Percentiles rank a stretch among this genome's conserved stretches.
These are phyloP conservation scores for Nomada ferruginata DNA, from an alignment of 2,888 invertebrate species.

Conservation along the genomic window DNA sequence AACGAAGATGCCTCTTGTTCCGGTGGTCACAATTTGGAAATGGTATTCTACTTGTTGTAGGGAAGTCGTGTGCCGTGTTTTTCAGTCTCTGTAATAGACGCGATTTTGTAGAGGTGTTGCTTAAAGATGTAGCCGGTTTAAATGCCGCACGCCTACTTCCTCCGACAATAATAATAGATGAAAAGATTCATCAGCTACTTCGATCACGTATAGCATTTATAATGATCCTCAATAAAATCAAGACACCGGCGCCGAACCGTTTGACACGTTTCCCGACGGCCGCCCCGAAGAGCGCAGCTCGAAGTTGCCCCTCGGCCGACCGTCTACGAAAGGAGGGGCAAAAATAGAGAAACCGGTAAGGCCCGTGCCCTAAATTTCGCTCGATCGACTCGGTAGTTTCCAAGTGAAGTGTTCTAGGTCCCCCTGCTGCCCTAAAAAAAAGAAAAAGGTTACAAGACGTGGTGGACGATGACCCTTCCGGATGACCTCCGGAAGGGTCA, in stretches of 20 bases:
- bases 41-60: too few species aligned
- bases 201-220: too few species aligned
- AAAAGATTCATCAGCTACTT: neutral
- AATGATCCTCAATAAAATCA: conserved; percentile 27
- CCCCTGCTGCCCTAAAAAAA: neutral
- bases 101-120: too few species aligned
- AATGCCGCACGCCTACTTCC: too few species aligned
- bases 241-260: neutral
- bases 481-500: conserved; percentile 80
- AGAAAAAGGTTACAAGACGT: conserved; percentile 64
- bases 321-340: conserved; percentile 24
- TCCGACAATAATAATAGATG: neutral
- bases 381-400: conserved; percentile 72
- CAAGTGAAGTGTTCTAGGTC: conserved; percentile 67
- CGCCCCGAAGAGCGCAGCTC: conserved; percentile 17
- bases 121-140: too few species aligned
- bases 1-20: too few species aligned
- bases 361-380: conserved; percentile 77
- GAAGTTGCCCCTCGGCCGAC: conserved; percentile 19
- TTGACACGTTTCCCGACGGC: conserved; percentile 29
- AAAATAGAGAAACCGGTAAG: conserved; percentile 72
- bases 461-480: conserved; percentile 69
- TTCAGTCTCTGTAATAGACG: too few species aligned
- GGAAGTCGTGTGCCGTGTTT: too few species aligned
- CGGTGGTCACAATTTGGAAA: too few species aligned